phyloP scores from a whole-genome alignment of 2,113 vertebrate species.

The Lophura nycthemera region DNA sequence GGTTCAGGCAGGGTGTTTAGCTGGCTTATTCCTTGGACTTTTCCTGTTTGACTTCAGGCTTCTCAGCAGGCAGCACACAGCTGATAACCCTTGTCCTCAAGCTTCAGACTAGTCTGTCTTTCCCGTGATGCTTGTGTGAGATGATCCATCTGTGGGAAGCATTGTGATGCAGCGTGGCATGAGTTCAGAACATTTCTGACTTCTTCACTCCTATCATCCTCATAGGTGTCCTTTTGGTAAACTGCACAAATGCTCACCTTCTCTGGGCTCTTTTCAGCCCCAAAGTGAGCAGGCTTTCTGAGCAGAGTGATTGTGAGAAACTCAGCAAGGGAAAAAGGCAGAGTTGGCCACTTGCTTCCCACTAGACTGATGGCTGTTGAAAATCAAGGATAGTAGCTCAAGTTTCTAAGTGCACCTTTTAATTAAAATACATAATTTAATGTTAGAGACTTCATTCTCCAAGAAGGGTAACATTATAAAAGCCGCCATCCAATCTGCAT shows the following conservation, averaged over 20 bases:
- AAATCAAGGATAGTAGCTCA: constrained; percentile 39
- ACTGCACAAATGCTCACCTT: accelerated
- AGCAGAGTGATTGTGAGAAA: accelerated
- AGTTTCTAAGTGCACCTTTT: constrained; percentile 49
- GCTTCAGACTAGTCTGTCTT: neutral
- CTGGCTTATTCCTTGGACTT: accelerated
- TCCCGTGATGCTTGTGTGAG: neutral
- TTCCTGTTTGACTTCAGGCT: neutral
- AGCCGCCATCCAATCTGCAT: neutral
- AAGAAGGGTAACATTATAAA: neutral
- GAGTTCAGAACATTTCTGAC: neutral
- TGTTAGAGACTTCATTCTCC: constrained; percentile 6
- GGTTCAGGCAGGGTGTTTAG: neutral
- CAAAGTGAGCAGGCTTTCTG: neutral
- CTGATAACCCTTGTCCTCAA: neutral
- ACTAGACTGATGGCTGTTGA: neutral
- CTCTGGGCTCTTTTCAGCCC: neutral
- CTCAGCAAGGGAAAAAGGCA: neutral
- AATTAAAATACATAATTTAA: constrained; percentile 65
- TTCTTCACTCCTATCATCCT: neutral
- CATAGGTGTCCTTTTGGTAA: neutral
- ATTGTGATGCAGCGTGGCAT: accelerated
- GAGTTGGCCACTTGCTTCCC: neutral
- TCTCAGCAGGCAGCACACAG: neutral
- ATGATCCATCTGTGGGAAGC: neutral